Evolutionary conservation across 2,888 invertebrate species (phyloP).

Genomic region (Neocrepidodera transversa): DNA sequence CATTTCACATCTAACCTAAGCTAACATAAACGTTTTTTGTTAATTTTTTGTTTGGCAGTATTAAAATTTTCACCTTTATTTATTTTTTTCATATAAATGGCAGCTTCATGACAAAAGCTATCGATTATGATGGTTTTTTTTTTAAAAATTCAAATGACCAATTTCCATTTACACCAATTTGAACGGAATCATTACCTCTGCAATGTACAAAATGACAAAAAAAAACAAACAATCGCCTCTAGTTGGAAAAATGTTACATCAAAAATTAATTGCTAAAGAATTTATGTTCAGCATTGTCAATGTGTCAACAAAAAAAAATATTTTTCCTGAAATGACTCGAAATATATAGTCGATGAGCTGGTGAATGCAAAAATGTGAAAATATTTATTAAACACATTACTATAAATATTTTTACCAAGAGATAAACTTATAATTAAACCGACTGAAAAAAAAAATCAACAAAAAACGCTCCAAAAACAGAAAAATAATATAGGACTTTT

Average conservation of each 20-base stretch:
- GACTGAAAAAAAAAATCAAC: too few species aligned
- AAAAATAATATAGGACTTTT: too few species aligned
- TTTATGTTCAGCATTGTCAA: background rate
- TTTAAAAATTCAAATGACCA: background rate
- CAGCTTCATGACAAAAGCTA: background rate
- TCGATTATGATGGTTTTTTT: background rate
- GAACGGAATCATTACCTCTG: background rate
- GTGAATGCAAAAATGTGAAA: too few species aligned
- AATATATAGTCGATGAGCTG: background rate
- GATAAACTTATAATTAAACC: too few species aligned
- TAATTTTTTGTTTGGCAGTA: too few species aligned
- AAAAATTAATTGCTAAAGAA: constrained; percentile 10
- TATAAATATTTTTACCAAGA: too few species aligned
- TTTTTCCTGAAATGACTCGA: background rate
- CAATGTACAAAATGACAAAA: background rate
- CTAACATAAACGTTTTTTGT: too few species aligned
- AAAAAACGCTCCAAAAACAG: too few species aligned
- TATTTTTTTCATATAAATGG: background rate
- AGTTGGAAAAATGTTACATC: constrained; percentile 17
- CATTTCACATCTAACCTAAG: too few species aligned
- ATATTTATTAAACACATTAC: too few species aligned
- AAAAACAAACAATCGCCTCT: constrained; percentile 15
- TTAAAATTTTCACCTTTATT: too few species aligned
- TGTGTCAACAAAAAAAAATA: constrained; percentile 5
- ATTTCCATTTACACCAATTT: constrained; percentile 15